A percentile compares a stretch with the other conserved stretches of the same genome.
phyloP scores from a whole-genome alignment of 1,140 invertebrate genomes.

The Lethrus apterus region DNA sequence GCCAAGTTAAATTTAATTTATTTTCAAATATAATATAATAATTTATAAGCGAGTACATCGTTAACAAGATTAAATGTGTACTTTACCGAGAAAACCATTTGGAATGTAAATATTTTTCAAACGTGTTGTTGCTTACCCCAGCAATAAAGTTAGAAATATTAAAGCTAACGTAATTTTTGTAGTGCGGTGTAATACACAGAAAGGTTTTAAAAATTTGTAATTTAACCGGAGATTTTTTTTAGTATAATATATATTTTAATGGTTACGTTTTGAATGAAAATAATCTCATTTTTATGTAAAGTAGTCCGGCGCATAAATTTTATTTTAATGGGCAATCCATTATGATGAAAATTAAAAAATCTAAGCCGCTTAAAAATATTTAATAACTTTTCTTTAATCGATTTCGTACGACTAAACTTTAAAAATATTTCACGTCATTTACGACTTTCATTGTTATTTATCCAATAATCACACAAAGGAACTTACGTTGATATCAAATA shows the following conservation, averaged over 20 bases:
- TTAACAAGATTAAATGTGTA: constrained; percentile 12
- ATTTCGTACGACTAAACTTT: too few relatives aligned
- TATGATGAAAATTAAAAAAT: too few relatives aligned
- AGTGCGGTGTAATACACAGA: background rate
- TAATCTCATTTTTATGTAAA: constrained; percentile 12
- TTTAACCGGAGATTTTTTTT: background rate
- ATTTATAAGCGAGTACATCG: constrained; percentile 8
- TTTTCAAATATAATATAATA: constrained; percentile 13
- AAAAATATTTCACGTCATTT: too few relatives aligned
- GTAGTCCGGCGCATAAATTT: background rate
- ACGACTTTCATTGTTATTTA: too few relatives aligned
- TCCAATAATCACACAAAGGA: too few relatives aligned
- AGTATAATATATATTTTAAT: background rate
- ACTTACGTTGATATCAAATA: too few relatives aligned
- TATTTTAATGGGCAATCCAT: too few relatives aligned
- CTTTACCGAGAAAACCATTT: constrained; percentile 7
- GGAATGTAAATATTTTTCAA: constrained; percentile 12
- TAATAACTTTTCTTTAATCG: too few relatives aligned
- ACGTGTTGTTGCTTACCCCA: constrained; percentile 3
- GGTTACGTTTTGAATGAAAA: constrained; percentile 1
- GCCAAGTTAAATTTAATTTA: constrained; percentile 7
- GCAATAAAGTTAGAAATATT: constrained; percentile 9
- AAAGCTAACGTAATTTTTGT: constrained; percentile 8
- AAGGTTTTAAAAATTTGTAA: constrained; percentile 4
- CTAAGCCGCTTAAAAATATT: too few relatives aligned